Evolutionary conservation across 2,888 invertebrate species (phyloP).

Genomic region (Cepaea hortensis): DNA sequence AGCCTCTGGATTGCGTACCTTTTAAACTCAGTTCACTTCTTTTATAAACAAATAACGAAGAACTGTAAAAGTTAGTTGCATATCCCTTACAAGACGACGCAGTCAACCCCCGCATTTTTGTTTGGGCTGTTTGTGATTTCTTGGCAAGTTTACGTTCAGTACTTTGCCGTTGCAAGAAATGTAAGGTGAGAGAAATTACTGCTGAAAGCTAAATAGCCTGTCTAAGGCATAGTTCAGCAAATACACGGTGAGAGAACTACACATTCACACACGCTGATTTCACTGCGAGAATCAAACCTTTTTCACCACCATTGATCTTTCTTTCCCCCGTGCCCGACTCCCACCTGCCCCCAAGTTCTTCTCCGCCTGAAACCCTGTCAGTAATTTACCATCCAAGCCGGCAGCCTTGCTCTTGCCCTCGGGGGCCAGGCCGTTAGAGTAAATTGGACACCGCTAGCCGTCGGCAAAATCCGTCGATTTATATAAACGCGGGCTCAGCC

Average conservation of each 20-base stretch:
- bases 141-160: too few species aligned
- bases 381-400: slow-evolving; percentile 38
- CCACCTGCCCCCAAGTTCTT: neutral
- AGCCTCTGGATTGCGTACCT: too few species aligned
- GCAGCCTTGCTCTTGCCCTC: slow-evolving; percentile 10
- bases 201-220: neutral
- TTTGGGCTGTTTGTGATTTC: too few species aligned
- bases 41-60: too few species aligned
- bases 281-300: slow-evolving; percentile 10
- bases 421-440: slow-evolving; percentile 43
- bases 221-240: too few species aligned
- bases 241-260: neutral
- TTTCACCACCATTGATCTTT: neutral
- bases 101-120: too few species aligned
- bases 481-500: slow-evolving; percentile 23
- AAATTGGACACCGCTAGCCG: slow-evolving; percentile 31
- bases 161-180: too few species aligned
- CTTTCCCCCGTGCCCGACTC: neutral
- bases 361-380: neutral
- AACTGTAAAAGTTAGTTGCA: too few species aligned
- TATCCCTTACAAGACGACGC: too few species aligned
- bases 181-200: too few species aligned
- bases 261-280: neutral
- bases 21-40: too few species aligned
- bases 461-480: slow-evolving; percentile 17